Conservation (phyloP, 2,888 invertebrate species). For the Cartodere bifasciata region DNA sequence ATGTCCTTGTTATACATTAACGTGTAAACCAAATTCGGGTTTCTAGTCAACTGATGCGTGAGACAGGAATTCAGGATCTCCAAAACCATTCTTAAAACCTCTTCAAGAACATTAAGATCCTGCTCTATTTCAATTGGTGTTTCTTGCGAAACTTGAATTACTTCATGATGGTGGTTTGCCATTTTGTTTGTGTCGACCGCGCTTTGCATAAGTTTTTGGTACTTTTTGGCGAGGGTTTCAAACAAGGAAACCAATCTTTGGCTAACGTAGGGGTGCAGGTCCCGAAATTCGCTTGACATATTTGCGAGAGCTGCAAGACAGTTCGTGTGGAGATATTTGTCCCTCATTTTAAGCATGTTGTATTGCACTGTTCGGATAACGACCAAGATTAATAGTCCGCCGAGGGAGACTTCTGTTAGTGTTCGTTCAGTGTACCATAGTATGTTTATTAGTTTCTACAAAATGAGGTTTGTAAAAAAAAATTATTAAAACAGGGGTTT, state of each 20-base stretch:
- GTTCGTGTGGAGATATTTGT: conserved; percentile 96
- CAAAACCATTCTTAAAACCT: conserved; percentile 89
- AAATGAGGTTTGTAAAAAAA: conserved; percentile 14
- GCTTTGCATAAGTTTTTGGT: conserved; percentile 43
- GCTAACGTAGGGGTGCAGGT: conserved; percentile 90
- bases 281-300: conserved; percentile 89
- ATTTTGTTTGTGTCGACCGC: conserved; percentile 16
- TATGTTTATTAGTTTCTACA: conserved; percentile 74
- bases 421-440: conserved; percentile 89
- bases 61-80: conserved; percentile 96
- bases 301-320: conserved; percentile 96
- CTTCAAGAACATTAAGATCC: conserved; percentile 85
- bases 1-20: conserved; percentile 84
- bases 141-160: conserved; percentile 21
- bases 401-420: conserved; percentile 84
- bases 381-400: conserved; percentile 85
- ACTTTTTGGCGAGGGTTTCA: conserved; percentile 82
- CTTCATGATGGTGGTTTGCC: conserved; percentile 14
- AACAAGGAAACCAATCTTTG: conserved; percentile 87
- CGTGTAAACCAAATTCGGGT: conserved; percentile 89
- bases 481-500: too few species aligned
- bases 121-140: conserved; percentile 45
- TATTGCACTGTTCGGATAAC: conserved; percentile 95
- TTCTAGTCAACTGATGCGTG: conserved; percentile 73
- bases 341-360: conserved; percentile 92